A percentile compares a stretch with the other conserved stretches of the same genome.
phyloP scores from a whole-genome alignment of 2,888 invertebrate genomes.

The Troilus luridus region DNA sequence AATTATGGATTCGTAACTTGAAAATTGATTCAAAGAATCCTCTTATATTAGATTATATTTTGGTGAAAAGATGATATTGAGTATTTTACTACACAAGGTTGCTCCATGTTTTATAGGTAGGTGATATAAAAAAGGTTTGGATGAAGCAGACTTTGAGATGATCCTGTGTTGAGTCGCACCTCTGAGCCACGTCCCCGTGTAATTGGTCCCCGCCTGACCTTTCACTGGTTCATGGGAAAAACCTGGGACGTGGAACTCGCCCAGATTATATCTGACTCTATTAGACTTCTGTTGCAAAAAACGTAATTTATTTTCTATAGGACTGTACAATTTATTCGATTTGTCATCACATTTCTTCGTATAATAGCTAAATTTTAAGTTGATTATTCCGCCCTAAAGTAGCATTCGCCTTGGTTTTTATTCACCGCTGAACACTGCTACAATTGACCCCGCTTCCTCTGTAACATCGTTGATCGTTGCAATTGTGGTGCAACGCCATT shows the following conservation, averaged over 20 bases:
- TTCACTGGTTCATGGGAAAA: constrained; percentile 29
- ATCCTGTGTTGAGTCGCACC: neutral
- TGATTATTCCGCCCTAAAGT: neutral
- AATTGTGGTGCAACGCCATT: neutral
- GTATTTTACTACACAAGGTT: too few relatives aligned
- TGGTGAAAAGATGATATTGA: too few relatives aligned
- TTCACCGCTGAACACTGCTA: neutral
- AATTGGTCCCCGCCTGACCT: neutral
- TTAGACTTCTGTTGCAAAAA: neutral
- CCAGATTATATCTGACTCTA: neutral
- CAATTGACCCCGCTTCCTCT: neutral
- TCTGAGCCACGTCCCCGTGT: neutral
- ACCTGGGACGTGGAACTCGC: constrained; percentile 3
- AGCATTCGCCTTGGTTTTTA: too few relatives aligned
- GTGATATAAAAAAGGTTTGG: neutral
- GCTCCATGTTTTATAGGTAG: neutral
- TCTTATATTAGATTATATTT: too few relatives aligned
- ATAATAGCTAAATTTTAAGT: neutral
- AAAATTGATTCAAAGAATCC: too few relatives aligned
- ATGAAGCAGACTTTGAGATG: neutral
- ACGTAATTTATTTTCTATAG: neutral
- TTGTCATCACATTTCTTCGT: neutral
- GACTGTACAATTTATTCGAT: neutral
- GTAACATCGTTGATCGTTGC: neutral
- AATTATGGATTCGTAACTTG: too few relatives aligned